Conservation (phyloP, 2,797 vertebrate species). For the Naso thynnoides region DNA sequence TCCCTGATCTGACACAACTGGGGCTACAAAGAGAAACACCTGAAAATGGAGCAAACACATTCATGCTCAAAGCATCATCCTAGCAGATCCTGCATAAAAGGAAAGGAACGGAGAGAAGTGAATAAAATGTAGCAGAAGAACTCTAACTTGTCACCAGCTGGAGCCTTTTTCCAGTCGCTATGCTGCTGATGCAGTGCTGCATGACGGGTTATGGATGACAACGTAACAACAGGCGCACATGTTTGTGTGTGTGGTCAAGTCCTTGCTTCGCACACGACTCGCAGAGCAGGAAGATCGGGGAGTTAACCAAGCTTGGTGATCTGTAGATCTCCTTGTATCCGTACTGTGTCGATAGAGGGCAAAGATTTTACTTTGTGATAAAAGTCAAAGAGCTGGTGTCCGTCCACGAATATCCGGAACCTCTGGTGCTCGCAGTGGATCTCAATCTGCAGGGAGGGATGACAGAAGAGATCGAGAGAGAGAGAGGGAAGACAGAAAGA, state of each 20-base stretch:
- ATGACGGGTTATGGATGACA: slow-evolving; percentile 62
- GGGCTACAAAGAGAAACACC: slow-evolving; percentile 33
- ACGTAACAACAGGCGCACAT: slow-evolving; percentile 50
- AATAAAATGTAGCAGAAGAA: slow-evolving; percentile 29
- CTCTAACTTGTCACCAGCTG: slow-evolving; percentile 34
- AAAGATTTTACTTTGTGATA: slow-evolving; percentile 98
- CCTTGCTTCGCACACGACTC: slow-evolving; percentile 60
- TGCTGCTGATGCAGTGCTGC: slow-evolving; percentile 71
- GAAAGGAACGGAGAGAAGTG: slow-evolving; percentile 34
- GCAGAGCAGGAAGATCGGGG: slow-evolving; percentile 46
- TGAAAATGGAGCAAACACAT: slow-evolving; percentile 58
- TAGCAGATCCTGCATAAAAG: slow-evolving; percentile 49
- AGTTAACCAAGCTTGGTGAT: slow-evolving; percentile 97
- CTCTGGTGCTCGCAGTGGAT: slow-evolving; percentile 98
- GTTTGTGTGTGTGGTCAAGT: slow-evolving; percentile 72
- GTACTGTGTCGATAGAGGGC: slow-evolving; percentile 94
- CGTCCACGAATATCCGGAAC: slow-evolving; percentile 98
- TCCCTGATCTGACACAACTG: slow-evolving; percentile 65
- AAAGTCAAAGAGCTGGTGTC: slow-evolving; percentile 99
- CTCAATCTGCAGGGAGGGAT: slow-evolving; percentile 88
- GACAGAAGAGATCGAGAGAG: not conserved
- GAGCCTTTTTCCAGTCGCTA: slow-evolving; percentile 72
- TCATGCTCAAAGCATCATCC: slow-evolving; percentile 48
- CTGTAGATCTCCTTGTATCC: slow-evolving; percentile 96
- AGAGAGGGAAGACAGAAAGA: not conserved